Percentiles rank a stretch among this genome's conserved stretches.
These are phyloP conservation scores for Penaeus chinensis DNA, from an alignment of 1,140 invertebrate genomes.

Conservation along the genomic window DNA sequence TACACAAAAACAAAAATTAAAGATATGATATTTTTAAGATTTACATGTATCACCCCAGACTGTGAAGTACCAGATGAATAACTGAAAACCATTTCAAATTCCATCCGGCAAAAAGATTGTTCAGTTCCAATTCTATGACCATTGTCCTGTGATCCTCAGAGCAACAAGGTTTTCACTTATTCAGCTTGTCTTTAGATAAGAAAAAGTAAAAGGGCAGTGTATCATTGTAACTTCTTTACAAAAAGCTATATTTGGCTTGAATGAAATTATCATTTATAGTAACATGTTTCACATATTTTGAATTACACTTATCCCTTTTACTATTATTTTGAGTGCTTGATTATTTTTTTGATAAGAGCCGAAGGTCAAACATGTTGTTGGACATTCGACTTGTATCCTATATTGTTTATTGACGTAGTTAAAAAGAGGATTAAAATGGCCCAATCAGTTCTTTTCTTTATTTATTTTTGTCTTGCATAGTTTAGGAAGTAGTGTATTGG, in stretches of 20 bases:
- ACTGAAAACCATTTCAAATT: conserved; percentile 19
- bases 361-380: background rate
- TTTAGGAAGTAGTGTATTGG: conserved; percentile 37
- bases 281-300: too few species aligned
- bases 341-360: conserved; percentile 25
- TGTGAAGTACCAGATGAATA: conserved; percentile 33
- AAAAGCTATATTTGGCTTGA: too few species aligned
- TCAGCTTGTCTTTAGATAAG: too few species aligned
- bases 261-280: too few species aligned
- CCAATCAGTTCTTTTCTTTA: conserved; percentile 17
- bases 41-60: background rate
- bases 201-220: too few species aligned
- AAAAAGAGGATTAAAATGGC: conserved; percentile 23
- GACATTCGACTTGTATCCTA: conserved; percentile 21
- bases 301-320: background rate
- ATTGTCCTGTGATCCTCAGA: too few species aligned
- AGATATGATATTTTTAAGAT: background rate
- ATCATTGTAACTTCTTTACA: too few species aligned
- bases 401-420: conserved; percentile 38
- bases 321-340: conserved; percentile 33
- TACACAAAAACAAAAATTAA: too few species aligned
- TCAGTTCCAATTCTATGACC: too few species aligned
- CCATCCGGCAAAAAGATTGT: too few species aligned
- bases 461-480: conserved; percentile 31
- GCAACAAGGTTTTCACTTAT: too few species aligned